Evolutionary conservation across 2,113 vertebrate genomes (phyloP), one percentile per base, ranked within the genome.

Genomic region (Melanerpes formicivorus): DNA sequence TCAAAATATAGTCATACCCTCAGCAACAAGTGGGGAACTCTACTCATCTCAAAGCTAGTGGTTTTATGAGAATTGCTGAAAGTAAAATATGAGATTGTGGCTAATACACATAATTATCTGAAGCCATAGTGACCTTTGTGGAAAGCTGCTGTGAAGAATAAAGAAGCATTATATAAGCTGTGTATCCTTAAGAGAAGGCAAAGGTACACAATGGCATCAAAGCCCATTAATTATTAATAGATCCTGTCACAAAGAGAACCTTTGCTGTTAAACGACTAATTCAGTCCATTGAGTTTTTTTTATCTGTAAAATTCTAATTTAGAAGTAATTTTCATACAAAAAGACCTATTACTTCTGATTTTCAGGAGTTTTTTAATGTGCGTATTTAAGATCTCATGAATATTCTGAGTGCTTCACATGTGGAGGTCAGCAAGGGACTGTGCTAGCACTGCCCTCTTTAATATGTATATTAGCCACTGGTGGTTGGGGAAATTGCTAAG

Each of bases 401-500:
- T 93, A 95, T 93, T 95, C 91, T 75, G 54, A 75, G 52, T 17
- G 58, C 46, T 93, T 93, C 80, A 78, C 76, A 88, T 50, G 70
- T 55, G 72, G 84, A 93, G 93, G 91, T 93, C 94, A 93, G 82
- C 76, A 86, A 95, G 94, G 82, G 80, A 91, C 82, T 93, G 52
- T 76, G 70, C 59, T 80, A 78, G 91, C 29, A 27, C 44, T 78
- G 82, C 87, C 95, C 79, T 93, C 87, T 96, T 96, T 94, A 95
- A 94, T 95, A 95, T 95, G 95, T 80, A 95, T 92, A 96, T 96
- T 87, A 94, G 76, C 72, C 93, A 90, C 52, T 60, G 79, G 84
- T 87, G 94, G 58, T 2, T 78, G 73, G 87, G 87, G 82, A 90
- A 87, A 93, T 92, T 65, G 76, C 82, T 78, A 93, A 93, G 80